Base-by-base conservation (phyloP, 2,113 vertebrate genomes). In the Nematolebias whitei region DNA sequence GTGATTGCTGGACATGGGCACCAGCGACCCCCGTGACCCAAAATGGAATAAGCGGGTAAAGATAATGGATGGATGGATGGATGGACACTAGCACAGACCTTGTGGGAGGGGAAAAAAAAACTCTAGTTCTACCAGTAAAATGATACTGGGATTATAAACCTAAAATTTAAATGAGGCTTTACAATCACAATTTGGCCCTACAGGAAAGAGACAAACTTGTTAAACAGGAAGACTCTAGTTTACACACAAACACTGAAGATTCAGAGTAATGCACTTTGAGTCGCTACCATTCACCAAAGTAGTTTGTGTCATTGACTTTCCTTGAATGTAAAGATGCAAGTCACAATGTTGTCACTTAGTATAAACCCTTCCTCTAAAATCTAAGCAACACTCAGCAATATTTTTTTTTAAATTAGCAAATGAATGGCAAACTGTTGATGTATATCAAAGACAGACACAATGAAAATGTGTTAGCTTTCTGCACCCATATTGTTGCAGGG, bases 241-340 rank as follows among this genome's bases (percentile, higher is more conserved):
- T 12, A 48, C 12, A 64, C 1, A 2, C 12, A 51, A n/a, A 55
- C 29, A 38, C 44, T 22, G 9, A 57, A 39, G 15, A 61, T 63
- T 49, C 66, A 53, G 20, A 57, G 43, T 29, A 60, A 73, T 74
- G 47, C 49, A 10, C 29, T 56, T 63, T 3, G 13, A 51, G 55
- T n/a, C n/a, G 58, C 26, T 35, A 70, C 71, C 60, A 67, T 12
- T 76, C 39, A 69, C 11, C 14, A 26, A 8, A 44, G 39, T 49
- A 24, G 55, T 68, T 57, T 47, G 64, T 59, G 26, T 62, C 50
- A 63, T 5, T 32, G 68, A 32, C 57, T 73, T 71, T 5, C 66
- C 59, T 83, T 64, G 63, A 47, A 64, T 54, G 80, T 73, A 68
- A 62, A 69, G 24, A 18, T 2, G 2, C 29, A 73, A 70, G 68